phyloP scores from a whole-genome alignment of 2,888 invertebrate species.

The Alloscopus bannaensis region DNA sequence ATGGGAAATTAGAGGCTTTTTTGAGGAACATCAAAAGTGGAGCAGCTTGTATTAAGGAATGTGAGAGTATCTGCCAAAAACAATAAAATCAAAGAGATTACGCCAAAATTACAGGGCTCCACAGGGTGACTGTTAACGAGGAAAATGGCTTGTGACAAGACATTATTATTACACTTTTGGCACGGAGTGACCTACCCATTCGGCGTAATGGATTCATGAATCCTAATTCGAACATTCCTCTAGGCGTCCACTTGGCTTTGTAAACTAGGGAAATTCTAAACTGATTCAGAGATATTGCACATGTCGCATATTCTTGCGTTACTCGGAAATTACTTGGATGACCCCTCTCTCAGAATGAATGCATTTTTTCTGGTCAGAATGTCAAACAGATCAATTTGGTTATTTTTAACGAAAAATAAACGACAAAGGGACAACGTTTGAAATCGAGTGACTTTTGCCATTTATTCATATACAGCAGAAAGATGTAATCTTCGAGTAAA shows the following conservation, averaged over 20 bases:
- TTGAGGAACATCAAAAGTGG: background rate
- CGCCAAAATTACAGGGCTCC: no score
- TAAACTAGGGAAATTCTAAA: background rate
- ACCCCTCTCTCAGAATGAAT: no score
- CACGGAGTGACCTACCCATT: no score
- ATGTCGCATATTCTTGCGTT: background rate
- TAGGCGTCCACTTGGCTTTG: background rate
- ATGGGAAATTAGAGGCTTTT: constrained; percentile 4
- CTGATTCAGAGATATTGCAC: background rate
- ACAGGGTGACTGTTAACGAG: no score
- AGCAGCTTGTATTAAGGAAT: background rate
- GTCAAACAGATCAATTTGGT: background rate
- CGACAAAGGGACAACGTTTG: background rate
- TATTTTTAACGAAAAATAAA: background rate
- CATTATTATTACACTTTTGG: no score
- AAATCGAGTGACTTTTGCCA: no score
- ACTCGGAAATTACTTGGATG: background rate
- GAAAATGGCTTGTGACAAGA: no score
- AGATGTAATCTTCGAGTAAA: no score
- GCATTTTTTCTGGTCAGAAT: background rate
- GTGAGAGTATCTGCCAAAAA: background rate
- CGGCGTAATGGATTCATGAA: no score
- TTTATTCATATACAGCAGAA: no score
- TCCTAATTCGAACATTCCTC: background rate
- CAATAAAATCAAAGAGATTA: no score